Percentiles rank a stretch among this genome's conserved stretches.
phyloP scores from a whole-genome alignment of 1,140 invertebrate species.

The Harlomillsia oculata region DNA sequence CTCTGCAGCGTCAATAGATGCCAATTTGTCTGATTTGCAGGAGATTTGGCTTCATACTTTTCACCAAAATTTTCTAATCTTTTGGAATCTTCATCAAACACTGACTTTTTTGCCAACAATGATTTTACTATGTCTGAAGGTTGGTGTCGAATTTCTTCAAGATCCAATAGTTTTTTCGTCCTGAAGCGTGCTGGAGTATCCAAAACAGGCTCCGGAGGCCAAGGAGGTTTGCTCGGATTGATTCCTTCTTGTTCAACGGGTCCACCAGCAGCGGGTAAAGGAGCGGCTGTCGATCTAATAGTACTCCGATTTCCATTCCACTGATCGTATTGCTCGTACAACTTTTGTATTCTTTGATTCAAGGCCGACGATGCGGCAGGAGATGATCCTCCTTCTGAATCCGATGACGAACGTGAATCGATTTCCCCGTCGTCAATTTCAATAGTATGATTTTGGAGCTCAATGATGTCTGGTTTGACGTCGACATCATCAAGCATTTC shows the following conservation, averaged over 20 bases:
- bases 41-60: slow-evolving; percentile 66
- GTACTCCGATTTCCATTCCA: slow-evolving; percentile 61
- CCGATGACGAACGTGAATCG: slow-evolving; percentile 37
- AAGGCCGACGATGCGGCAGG: slow-evolving; percentile 45
- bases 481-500: no score
- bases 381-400: slow-evolving; percentile 39
- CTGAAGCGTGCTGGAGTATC: slow-evolving; percentile 47
- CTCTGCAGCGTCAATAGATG: slow-evolving; percentile 3
- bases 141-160: slow-evolving; percentile 56
- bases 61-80: slow-evolving; percentile 78
- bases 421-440: not conserved
- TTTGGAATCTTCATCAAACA: slow-evolving; percentile 92
- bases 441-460: no score
- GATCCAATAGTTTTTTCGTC: slow-evolving; percentile 56
- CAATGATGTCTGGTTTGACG: no score
- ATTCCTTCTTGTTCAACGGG: slow-evolving; percentile 36
- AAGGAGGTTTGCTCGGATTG: not conserved
- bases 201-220: slow-evolving; percentile 34
- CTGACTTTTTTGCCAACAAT: slow-evolving; percentile 77
- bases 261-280: slow-evolving; percentile 26
- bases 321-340: slow-evolving; percentile 87
- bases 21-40: slow-evolving; percentile 10
- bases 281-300: slow-evolving; percentile 34
- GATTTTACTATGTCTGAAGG: slow-evolving; percentile 90
- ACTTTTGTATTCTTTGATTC: slow-evolving; percentile 73